A percentile compares a stretch with the other conserved stretches of the same genome.
Evolutionary conservation across 2,888 invertebrate species (phyloP).

Genomic region (Hydriomena furcata): DNA sequence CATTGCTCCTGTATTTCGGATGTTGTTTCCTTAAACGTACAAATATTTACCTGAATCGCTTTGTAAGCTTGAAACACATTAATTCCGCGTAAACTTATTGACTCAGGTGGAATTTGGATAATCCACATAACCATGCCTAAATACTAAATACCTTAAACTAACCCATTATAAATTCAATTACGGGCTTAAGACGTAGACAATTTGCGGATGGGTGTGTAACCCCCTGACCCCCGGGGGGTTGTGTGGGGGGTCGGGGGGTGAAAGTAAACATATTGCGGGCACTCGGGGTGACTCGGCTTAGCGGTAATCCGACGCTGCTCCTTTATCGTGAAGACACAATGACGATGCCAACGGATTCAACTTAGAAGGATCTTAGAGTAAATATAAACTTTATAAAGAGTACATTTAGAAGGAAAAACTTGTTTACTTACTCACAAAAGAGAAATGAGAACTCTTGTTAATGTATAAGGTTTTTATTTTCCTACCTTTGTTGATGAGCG

Average conservation of each 20-base stretch:
- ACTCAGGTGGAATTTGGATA: constrained; percentile 25
- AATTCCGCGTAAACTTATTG: constrained; percentile 29
- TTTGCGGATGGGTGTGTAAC: constrained; percentile 55
- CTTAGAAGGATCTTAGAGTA: constrained; percentile 6
- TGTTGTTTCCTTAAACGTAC: constrained; percentile 13
- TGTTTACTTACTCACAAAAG: not conserved
- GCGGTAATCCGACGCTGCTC: constrained; percentile 62
- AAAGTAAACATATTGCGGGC: constrained; percentile 71
- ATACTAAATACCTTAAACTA: constrained; percentile 75
- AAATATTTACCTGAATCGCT: constrained; percentile 11
- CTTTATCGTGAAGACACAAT: constrained; percentile 54
- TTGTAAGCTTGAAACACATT: constrained; percentile 19
- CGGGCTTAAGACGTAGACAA: constrained; percentile 71
- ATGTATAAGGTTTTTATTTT: not conserved
- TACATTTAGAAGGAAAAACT: constrained; percentile 8
- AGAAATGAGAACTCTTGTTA: not conserved
- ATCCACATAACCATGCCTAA: constrained; percentile 46
- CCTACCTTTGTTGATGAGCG: too few species aligned
- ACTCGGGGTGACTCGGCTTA: constrained; percentile 43
- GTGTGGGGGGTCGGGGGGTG: constrained; percentile 26
- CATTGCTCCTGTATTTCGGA: constrained; percentile 2
- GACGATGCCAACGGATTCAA: constrained; percentile 16
- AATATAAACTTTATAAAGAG: too few species aligned
- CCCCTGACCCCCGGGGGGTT: constrained; percentile 5
- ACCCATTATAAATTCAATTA: constrained; percentile 82